phyloP scores from a whole-genome alignment of 2,888 invertebrate genomes.

The Stenolophus ochropezus region DNA sequence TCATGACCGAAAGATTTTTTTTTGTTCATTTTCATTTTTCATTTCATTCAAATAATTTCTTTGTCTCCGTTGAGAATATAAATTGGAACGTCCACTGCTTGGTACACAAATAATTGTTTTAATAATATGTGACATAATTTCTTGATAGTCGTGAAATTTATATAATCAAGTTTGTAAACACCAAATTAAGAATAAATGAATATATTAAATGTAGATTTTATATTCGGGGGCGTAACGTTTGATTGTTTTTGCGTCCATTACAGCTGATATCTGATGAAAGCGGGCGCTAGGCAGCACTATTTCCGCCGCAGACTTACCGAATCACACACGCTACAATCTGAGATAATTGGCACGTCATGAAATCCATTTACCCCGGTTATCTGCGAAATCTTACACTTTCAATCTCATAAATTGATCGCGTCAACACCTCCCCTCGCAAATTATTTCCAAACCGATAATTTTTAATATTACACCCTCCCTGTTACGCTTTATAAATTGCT shows the following conservation, averaged over 20 bases:
- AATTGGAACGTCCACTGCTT: too few species aligned
- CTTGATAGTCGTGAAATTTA: too few species aligned
- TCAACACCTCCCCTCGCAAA: slow-evolving; percentile 1
- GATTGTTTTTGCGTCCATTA: neutral
- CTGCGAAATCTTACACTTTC: slow-evolving; percentile 24
- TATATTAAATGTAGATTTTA: neutral
- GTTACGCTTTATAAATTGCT: neutral
- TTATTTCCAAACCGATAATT: slow-evolving; percentile 25
- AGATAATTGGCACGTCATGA: slow-evolving; percentile 39
- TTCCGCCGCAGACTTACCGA: slow-evolving; percentile 14
- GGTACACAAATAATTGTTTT: too few species aligned
- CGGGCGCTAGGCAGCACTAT: neutral
- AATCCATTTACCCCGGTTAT: slow-evolving; percentile 39
- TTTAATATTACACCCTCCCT: neutral
- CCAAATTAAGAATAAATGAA: too few species aligned
- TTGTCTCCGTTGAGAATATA: too few species aligned
- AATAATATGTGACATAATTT: too few species aligned
- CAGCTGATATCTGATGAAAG: neutral
- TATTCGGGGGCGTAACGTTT: too few species aligned
- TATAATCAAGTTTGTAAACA: too few species aligned
- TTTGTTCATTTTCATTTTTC: too few species aligned
- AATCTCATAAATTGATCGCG: slow-evolving; percentile 35
- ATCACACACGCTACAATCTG: slow-evolving; percentile 38
- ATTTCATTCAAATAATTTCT: too few species aligned
- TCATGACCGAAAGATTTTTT: too few species aligned